phyloP scores from a whole-genome alignment of 2,113 vertebrate species.

The Oreotragus oreotragus region DNA sequence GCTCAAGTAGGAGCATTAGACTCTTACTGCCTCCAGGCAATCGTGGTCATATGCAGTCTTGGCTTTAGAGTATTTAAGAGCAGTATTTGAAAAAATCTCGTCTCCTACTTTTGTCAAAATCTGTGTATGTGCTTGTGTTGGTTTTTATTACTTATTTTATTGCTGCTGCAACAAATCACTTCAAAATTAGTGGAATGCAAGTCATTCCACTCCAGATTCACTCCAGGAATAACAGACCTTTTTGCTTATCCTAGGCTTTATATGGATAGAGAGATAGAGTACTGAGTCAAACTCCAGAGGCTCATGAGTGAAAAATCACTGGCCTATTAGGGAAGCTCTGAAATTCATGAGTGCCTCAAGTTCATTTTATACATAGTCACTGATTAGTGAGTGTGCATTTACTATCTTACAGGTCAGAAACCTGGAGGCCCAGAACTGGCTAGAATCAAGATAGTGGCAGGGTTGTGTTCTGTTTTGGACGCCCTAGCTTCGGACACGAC shows the following conservation, averaged over 20 bases:
- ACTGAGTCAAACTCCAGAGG: neutral
- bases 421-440: neutral
- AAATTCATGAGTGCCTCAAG: neutral
- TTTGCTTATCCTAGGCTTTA: neutral
- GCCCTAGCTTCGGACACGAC: neutral
- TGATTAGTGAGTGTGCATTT: neutral
- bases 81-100: neutral
- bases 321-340: neutral
- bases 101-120: neutral
- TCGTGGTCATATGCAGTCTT: neutral
- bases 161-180: neutral
- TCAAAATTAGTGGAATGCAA: neutral
- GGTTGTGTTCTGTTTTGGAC: neutral
- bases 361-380: neutral
- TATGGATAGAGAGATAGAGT: neutral
- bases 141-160: neutral
- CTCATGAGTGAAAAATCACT: neutral
- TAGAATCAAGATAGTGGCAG: neutral
- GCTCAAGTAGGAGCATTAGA: neutral
- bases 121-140: neutral
- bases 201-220: neutral
- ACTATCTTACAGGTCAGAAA: neutral
- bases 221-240: neutral
- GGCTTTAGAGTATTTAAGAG: neutral
- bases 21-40: neutral